Base-by-base conservation (phyloP, 2,888 invertebrate genomes). In the Plagodis pulveraria region DNA sequence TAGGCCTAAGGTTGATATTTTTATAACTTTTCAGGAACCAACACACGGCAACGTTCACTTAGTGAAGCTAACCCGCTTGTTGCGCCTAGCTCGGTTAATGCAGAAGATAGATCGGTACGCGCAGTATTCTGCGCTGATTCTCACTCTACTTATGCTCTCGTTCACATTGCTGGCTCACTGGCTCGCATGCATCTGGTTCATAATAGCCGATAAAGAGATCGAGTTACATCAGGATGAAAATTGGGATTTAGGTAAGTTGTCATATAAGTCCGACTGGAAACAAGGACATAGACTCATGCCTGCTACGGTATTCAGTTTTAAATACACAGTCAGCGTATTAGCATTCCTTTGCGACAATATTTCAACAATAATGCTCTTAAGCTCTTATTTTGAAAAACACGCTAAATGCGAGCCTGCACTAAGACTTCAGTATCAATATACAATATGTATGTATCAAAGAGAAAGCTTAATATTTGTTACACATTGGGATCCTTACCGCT, bases 61-160 rank as follows among this genome's bases (percentile, higher is more conserved):
- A 81, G 96, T 99, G 72, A 99, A 99, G 91, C 93, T 99, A 78
- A 98, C 98, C 58, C 94, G 99, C 73, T 93, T 99, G 74, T 93
- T 99, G 69, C 95, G 99, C 55, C 93, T 99, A 72, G 98, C 98
- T 12, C 94, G 99, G 55, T 93, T 99, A 51, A 94, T 98, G 68
- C 98, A 98, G 93, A 99, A 99, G 93, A 97, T 99, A 95, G 99
- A 99, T 91, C 95, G 98, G 78, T 99, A 98, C 89, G 98, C 98
- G 8, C 98, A 99, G 88, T 98, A 99, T 91, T 98, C 98, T 67
- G 98, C 98, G 56, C 96, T 99, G 89, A 98, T 99, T 76, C 94
- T 99, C 68, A 98, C 98, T 9, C 94, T 99, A 64, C 93, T 99
- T 75, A 98, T 99, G 98, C 94, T 98, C 57, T 97, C 97, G 74